A percentile compares a stretch with the other conserved stretches of the same genome.
phyloP scores from a whole-genome alignment of 92 coral and sea anemone species.

The Diadumene lineata region DNA sequence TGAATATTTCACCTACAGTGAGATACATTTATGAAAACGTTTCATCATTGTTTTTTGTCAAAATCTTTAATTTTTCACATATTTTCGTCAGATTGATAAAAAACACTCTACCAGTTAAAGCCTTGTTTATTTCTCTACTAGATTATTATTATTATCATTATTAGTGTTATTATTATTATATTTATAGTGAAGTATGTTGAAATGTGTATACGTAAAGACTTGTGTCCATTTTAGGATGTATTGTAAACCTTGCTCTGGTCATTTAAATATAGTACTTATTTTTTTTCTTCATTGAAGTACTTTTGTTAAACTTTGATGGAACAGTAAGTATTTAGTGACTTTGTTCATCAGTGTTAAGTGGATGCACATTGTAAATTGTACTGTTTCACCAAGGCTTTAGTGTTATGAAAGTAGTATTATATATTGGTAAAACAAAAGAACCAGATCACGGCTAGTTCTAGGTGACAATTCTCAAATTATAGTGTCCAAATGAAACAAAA shows the following conservation, averaged over 20 bases:
- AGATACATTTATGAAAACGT: too few relatives aligned
- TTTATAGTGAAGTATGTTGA: constrained; percentile 21
- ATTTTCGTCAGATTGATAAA: background rate
- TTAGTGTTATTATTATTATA: constrained; percentile 2
- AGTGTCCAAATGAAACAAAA: constrained; percentile 18
- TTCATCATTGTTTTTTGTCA: too few relatives aligned
- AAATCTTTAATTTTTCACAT: too few relatives aligned
- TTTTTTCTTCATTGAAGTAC: too few relatives aligned
- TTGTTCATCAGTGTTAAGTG: too few relatives aligned
- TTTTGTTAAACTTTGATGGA: background rate
- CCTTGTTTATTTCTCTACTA: too few relatives aligned
- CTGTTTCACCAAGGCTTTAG: too few relatives aligned
- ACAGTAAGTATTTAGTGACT: too few relatives aligned
- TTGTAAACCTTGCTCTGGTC: background rate
- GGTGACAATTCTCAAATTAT: background rate
- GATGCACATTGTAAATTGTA: too few relatives aligned
- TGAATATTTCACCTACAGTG: background rate
- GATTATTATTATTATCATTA: background rate
- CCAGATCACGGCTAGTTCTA: constrained; percentile 8
- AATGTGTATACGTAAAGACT: background rate
- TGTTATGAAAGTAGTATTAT: background rate
- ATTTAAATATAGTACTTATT: too few relatives aligned
- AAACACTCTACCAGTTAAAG: background rate
- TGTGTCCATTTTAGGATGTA: constrained; percentile 17
- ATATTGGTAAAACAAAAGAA: background rate